Base-by-base conservation (phyloP, 2,888 invertebrate species). In the Prostheceraeus crozeri region DNA sequence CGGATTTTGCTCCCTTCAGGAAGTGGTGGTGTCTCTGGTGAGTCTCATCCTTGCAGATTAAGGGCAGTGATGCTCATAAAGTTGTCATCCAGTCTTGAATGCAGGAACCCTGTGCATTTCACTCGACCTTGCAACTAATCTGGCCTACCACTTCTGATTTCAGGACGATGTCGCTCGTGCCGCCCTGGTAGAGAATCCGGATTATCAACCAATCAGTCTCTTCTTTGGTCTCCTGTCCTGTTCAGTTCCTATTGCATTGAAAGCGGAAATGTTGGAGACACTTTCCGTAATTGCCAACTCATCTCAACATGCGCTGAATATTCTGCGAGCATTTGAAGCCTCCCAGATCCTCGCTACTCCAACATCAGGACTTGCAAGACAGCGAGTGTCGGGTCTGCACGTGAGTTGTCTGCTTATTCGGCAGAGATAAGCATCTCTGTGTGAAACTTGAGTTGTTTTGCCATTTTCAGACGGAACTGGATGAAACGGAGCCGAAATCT, bases 401-500 rank as follows among this genome's bases (percentile, higher is more conserved):
- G 69, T 69, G 59, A 57, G 46, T 23, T n/a, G n/a, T n/a, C n/a
- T n/a, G n/a, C n/a, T n/a, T n/a, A n/a, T n/a, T n/a, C n/a, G n/a
- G n/a, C n/a, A n/a, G n/a, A n/a, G n/a, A n/a, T n/a, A n/a, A n/a
- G n/a, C n/a, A n/a, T n/a, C n/a, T n/a, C n/a, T n/a, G n/a, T n/a
- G n/a, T n/a, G n/a, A n/a, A n/a, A n/a, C n/a, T n/a, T n/a, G n/a
- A n/a, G n/a, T n/a, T 6, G 25, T 52, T 31, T 52, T 8, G 48
- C 4, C 60, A n/a, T n/a, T n/a, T 86, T 56, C 81, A 85, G 77
- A 85, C 86, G n/a, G 94, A 94, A 76, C 79, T 94, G 27, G 87
- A 87, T 63, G 91, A 94, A 79, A 84, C 89, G 59, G 94, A 94
- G 75, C 84, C 88, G 3, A 82, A 90, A 46, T 82, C 85, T 72